A percentile compares a stretch with the other conserved stretches of the same genome.
phyloP scores from a whole-genome alignment of 1,140 invertebrate genomes.

The Drosophila biarmipes region DNA sequence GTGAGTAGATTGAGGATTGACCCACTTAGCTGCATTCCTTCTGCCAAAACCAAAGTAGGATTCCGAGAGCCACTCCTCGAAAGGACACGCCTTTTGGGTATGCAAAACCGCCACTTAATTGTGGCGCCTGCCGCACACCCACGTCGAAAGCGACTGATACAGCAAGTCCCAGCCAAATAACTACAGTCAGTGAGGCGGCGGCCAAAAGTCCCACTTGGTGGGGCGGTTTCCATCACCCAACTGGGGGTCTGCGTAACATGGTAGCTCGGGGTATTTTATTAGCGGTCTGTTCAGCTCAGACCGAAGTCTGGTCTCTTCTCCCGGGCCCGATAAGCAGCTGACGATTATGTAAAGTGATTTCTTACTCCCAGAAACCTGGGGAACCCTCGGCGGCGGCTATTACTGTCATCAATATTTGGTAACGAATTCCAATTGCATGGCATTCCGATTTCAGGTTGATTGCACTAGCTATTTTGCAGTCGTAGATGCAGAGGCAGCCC shows the following conservation, averaged over 20 bases:
- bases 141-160: slow-evolving; percentile 17
- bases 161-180: slow-evolving; percentile 24
- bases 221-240: slow-evolving; percentile 18
- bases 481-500: slow-evolving; percentile 42
- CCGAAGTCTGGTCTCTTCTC: slow-evolving; percentile 31
- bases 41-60: slow-evolving; percentile 1
- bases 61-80: background rate
- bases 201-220: slow-evolving; percentile 23
- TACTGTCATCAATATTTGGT: slow-evolving; percentile 76
- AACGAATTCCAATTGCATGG: slow-evolving; percentile 68
- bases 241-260: slow-evolving; percentile 61
- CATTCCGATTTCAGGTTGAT: slow-evolving; percentile 66
- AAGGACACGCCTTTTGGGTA: slow-evolving; percentile 6
- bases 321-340: slow-evolving; percentile 1
- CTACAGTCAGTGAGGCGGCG: slow-evolving; percentile 27
- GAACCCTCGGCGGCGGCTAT: slow-evolving; percentile 20
- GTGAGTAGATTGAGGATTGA: background rate
- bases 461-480: slow-evolving; percentile 38
- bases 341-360: slow-evolving; percentile 52
- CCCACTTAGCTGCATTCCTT: slow-evolving; percentile 2
- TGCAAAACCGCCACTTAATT: slow-evolving; percentile 62
- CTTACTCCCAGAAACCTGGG: slow-evolving; percentile 43
- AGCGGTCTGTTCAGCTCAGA: slow-evolving; percentile 5
- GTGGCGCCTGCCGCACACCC: slow-evolving; percentile 56
- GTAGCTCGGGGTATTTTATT: slow-evolving; percentile 52